Evolutionary conservation across 2,113 vertebrate species (phyloP).

Genomic region (Aldabrachelys gigantea): DNA sequence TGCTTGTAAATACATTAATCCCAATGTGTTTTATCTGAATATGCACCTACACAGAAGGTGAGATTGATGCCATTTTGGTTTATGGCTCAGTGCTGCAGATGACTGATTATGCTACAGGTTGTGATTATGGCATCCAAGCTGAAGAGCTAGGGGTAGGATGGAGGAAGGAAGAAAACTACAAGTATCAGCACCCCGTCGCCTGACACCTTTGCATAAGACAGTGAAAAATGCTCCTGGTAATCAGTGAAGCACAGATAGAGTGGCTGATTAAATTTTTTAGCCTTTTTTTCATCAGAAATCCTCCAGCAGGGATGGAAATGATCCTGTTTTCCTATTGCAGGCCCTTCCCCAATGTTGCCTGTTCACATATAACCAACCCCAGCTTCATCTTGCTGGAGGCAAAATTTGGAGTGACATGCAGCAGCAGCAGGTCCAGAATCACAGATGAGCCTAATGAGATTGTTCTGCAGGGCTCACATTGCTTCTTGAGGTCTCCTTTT

Average conservation of each 20-base stretch:
- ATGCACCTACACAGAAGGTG: not conserved
- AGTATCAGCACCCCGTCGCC: not conserved
- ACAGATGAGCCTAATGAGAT: not conserved
- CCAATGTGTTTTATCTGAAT: not conserved
- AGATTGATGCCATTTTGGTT: not conserved
- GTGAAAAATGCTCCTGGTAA: not conserved
- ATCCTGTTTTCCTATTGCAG: not conserved
- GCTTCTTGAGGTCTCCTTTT: not conserved
- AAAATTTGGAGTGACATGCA: not conserved
- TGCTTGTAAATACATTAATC: not conserved
- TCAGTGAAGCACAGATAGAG: not conserved
- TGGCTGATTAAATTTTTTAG: not conserved
- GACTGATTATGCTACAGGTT: not conserved
- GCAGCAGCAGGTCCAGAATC: not conserved
- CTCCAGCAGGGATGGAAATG: not conserved
- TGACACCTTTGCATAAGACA: not conserved
- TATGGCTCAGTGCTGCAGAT: rapidly evolving
- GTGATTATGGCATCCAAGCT: not conserved
- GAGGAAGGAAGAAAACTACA: not conserved
- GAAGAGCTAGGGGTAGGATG: not conserved
- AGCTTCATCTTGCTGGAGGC: not conserved
- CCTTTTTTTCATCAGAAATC: not conserved
- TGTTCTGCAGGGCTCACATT: not conserved
- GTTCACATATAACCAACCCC: not conserved
- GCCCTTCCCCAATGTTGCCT: rapidly evolving